These are phyloP conservation scores for Halcyon senegalensis DNA, from an alignment of 2,113 vertebrate species.

Conservation along the genomic window DNA sequence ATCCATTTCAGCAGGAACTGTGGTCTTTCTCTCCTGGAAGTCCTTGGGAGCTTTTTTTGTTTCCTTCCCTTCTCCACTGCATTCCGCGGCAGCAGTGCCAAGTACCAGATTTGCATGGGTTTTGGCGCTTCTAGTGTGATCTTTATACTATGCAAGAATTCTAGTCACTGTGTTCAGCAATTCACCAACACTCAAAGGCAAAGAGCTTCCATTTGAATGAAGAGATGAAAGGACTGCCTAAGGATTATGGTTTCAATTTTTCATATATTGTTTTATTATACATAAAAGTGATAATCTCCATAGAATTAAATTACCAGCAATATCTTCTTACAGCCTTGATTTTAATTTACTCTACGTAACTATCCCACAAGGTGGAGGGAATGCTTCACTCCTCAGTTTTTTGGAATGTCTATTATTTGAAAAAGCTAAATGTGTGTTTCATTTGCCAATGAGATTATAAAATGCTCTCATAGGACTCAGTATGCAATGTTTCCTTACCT, in stretches of 20 bases:
- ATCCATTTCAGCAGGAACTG: not conserved
- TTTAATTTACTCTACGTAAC: slow-evolving; percentile 55
- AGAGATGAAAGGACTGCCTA: slow-evolving; percentile 41
- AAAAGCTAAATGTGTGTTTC: slow-evolving; percentile 37
- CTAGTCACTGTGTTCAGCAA: not conserved
- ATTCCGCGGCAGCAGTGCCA: accelerated
- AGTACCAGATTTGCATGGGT: not conserved
- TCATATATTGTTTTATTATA: slow-evolving; percentile 61
- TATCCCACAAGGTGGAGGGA: slow-evolving; percentile 9
- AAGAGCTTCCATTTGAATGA: slow-evolving; percentile 24
- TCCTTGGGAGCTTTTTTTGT: not conserved
- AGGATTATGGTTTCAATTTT: slow-evolving; percentile 39
- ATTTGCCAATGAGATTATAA: slow-evolving; percentile 39
- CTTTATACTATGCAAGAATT: not conserved
- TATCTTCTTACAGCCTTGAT: slow-evolving; percentile 36
- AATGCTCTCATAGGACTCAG: slow-evolving; percentile 26
- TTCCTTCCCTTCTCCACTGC: not conserved
- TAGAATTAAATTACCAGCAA: slow-evolving; percentile 49
- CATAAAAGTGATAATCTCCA: slow-evolving; percentile 49
- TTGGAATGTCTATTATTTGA: slow-evolving; percentile 3
- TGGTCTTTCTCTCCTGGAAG: not conserved
- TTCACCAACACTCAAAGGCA: not conserved
- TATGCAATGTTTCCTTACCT: slow-evolving; percentile 4
- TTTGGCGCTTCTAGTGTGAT: not conserved
- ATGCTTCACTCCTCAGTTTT: not conserved